Percentiles rank a stretch among this genome's conserved stretches.
Conservation (phyloP, 2,113 vertebrate genomes). For the Rhabdomys dilectus region DNA sequence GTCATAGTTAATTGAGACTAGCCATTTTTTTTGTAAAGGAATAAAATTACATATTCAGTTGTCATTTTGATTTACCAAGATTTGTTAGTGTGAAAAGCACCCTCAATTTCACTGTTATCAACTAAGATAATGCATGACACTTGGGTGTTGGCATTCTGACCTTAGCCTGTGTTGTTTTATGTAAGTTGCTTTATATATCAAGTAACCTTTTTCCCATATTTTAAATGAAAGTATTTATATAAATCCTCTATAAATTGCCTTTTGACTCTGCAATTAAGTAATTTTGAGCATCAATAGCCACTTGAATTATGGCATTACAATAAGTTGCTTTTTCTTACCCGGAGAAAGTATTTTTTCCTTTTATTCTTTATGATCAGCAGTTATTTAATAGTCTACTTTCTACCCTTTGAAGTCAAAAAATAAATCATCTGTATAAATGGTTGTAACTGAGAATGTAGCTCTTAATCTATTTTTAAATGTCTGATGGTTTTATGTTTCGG, state of each 20-base stretch:
- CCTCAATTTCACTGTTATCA: background rate
- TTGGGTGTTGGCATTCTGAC: background rate
- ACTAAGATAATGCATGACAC: background rate
- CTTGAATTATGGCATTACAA: background rate
- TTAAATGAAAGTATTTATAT: conserved; percentile 35
- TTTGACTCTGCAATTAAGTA: background rate
- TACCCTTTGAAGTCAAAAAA: background rate
- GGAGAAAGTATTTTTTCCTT: background rate
- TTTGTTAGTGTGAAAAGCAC: background rate
- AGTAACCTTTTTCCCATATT: background rate
- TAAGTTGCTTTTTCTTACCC: background rate
- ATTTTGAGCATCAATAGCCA: background rate
- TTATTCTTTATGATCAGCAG: background rate
- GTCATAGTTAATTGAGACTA: background rate
- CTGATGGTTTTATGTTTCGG: background rate
- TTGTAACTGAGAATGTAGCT: background rate
- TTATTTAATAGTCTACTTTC: background rate
- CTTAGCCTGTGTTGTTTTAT: background rate
- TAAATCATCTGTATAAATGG: background rate
- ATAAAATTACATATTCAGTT: background rate
- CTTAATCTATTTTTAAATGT: background rate
- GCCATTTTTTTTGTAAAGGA: background rate
- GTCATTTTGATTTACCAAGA: background rate
- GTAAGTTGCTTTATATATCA: background rate
- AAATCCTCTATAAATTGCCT: background rate